phyloP scores from a whole-genome alignment of 2,888 invertebrate species.

The Erebia ligea region DNA sequence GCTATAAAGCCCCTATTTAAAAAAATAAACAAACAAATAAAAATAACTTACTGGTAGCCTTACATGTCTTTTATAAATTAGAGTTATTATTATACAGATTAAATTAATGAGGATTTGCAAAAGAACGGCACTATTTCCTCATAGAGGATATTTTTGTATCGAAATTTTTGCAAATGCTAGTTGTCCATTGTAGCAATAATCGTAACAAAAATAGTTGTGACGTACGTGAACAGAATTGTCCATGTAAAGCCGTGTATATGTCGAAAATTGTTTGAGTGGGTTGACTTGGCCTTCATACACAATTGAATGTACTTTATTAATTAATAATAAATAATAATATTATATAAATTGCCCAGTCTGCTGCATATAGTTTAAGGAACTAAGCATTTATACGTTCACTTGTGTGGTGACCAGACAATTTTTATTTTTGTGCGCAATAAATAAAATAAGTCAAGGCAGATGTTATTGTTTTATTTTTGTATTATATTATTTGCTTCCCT shows the following conservation, averaged over 20 bases:
- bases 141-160: not conserved
- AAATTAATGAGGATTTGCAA: conserved; percentile 5
- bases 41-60: not conserved
- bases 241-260: conserved; percentile 41
- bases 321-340: conserved; percentile 21
- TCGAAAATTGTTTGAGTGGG: conserved; percentile 48
- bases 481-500: conserved; percentile 70
- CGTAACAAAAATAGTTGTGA: conserved; percentile 30
- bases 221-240: conserved; percentile 38
- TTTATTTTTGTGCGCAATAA: conserved; percentile 71
- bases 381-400: conserved; percentile 71
- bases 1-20: too few relatives aligned
- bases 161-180: conserved; percentile 21
- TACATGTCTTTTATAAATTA: not conserved
- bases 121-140: not conserved
- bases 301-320: conserved; percentile 14
- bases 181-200: conserved; percentile 24
- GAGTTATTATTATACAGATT: not conserved
- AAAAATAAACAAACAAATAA: not conserved
- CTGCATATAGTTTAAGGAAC: conserved; percentile 59
- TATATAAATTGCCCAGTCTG: conserved; percentile 50
- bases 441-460: conserved; percentile 65
- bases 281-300: conserved; percentile 34
- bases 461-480: conserved; percentile 47
- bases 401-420: conserved; percentile 71